These are phyloP conservation scores for Aleiodes testaceus DNA, from an alignment of 2,888 invertebrate species.

Conservation along the genomic window DNA sequence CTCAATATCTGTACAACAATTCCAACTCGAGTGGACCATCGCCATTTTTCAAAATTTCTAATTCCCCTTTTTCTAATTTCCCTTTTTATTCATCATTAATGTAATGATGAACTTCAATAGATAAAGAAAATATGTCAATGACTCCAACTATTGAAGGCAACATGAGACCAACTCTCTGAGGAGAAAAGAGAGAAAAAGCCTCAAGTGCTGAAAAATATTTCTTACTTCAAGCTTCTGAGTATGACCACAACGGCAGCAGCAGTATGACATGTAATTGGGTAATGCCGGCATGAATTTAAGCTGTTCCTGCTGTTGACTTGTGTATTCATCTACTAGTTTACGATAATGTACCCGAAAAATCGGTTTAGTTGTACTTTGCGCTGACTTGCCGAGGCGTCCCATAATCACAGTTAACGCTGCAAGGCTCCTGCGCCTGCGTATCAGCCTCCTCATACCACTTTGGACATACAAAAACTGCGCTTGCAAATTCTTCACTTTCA, in stretches of 20 bases:
- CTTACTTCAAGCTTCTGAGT: constrained; percentile 77
- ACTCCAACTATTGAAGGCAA: no score
- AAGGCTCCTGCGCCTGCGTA: constrained; percentile 69
- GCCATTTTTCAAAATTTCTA: no score
- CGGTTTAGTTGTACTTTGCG: constrained; percentile 70
- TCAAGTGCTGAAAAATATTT: constrained; percentile 34
- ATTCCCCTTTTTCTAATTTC: no score
- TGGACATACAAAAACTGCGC: constrained; percentile 15
- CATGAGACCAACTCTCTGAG: no score
- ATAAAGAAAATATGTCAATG: no score
- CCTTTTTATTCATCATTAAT: no score
- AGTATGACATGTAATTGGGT: constrained; percentile 77
- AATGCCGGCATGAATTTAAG: constrained; percentile 74
- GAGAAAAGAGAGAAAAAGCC: no score
- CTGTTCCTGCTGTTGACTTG: constrained; percentile 67
- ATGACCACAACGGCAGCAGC: constrained; percentile 78
- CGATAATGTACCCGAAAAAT: constrained; percentile 77
- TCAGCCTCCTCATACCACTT: constrained; percentile 71
- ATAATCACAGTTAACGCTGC: constrained; percentile 72
- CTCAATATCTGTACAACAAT: not conserved
- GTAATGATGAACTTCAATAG: no score
- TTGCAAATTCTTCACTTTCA: constrained; percentile 5
- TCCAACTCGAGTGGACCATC: no score
- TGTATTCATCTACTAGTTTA: constrained; percentile 76
- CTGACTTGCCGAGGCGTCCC: constrained; percentile 75